Evolutionary conservation across 2,888 invertebrate genomes (phyloP).

Genomic region (Linnaemya vulpina): DNA sequence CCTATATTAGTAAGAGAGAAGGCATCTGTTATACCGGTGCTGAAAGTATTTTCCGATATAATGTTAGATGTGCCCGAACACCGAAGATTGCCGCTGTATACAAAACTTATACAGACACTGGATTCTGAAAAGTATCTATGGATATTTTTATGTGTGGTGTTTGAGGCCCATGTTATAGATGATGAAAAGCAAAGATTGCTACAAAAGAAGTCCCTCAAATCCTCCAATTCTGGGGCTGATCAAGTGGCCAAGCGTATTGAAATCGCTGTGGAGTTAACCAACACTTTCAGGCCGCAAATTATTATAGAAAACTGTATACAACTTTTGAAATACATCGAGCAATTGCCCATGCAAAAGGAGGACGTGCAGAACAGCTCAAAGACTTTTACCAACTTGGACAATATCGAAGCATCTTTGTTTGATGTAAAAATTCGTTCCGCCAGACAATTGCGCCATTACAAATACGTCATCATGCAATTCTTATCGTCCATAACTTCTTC

Average conservation of each 20-base stretch:
- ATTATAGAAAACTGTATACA: slow-evolving; percentile 87
- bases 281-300: slow-evolving; percentile 87
- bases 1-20: slow-evolving; percentile 89
- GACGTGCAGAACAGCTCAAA: neutral
- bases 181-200: slow-evolving; percentile 84
- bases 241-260: slow-evolving; percentile 86
- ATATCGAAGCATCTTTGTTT: slow-evolving; percentile 84
- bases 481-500: slow-evolving; percentile 88
- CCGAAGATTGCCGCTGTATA: slow-evolving; percentile 91
- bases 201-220: slow-evolving; percentile 77
- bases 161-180: slow-evolving; percentile 88
- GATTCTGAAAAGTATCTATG: slow-evolving; percentile 87
- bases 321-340: slow-evolving; percentile 86
- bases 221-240: slow-evolving; percentile 76
- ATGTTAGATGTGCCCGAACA: slow-evolving; percentile 97
- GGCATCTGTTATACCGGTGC: slow-evolving; percentile 85
- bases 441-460: slow-evolving; percentile 92
- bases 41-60: slow-evolving; percentile 95
- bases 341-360: slow-evolving; percentile 87
- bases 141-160: slow-evolving; percentile 88
- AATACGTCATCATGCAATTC: slow-evolving; percentile 90
- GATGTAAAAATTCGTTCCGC: slow-evolving; percentile 87
- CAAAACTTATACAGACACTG: slow-evolving; percentile 90
- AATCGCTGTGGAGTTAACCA: slow-evolving; percentile 87
- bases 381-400: slow-evolving; percentile 72